These are phyloP conservation scores for Cololabis saira DNA, from an alignment of 2,113 vertebrate genomes.

Conservation along the genomic window DNA sequence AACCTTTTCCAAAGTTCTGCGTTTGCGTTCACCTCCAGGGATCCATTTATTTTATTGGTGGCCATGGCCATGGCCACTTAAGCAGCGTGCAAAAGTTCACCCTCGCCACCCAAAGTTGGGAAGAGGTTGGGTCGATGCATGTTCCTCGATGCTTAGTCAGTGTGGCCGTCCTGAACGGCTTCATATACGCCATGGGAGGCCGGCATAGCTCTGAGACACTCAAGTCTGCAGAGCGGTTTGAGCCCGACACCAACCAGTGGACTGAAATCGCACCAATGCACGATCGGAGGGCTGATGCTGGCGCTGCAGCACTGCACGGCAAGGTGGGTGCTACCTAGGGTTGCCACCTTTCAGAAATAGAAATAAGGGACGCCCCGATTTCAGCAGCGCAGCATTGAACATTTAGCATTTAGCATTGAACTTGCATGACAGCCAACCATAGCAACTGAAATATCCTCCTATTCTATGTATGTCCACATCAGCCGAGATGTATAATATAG, in stretches of 20 bases:
- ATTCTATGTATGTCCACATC: too few relatives aligned
- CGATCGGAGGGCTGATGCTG: background rate
- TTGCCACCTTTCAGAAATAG: too few relatives aligned
- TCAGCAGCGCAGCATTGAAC: too few relatives aligned
- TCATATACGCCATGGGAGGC: conserved; percentile 37
- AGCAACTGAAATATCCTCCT: too few relatives aligned
- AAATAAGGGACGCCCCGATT: too few relatives aligned
- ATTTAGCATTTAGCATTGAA: too few relatives aligned
- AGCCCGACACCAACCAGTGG: conserved; percentile 19
- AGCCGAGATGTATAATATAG: too few relatives aligned
- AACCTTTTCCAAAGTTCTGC: too few relatives aligned
- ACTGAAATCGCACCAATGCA: conserved; percentile 24
- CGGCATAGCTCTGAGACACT: background rate
- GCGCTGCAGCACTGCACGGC: background rate
- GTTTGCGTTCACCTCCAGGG: too few relatives aligned
- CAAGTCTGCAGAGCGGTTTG: conserved; percentile 19
- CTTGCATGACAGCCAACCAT: too few relatives aligned
- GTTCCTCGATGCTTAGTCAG: background rate
- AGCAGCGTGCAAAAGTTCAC: conserved; percentile 1
- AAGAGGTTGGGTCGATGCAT: conserved; percentile 7
- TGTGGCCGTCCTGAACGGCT: conserved; percentile 4
- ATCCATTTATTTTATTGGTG: conserved; percentile 28
- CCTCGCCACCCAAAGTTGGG: conserved; percentile 19
- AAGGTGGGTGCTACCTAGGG: conserved; percentile 31
- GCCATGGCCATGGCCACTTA: conserved; percentile 4